phyloP scores from a whole-genome alignment of 2,797 vertebrate genomes.

The Tiaroga cobitis region DNA sequence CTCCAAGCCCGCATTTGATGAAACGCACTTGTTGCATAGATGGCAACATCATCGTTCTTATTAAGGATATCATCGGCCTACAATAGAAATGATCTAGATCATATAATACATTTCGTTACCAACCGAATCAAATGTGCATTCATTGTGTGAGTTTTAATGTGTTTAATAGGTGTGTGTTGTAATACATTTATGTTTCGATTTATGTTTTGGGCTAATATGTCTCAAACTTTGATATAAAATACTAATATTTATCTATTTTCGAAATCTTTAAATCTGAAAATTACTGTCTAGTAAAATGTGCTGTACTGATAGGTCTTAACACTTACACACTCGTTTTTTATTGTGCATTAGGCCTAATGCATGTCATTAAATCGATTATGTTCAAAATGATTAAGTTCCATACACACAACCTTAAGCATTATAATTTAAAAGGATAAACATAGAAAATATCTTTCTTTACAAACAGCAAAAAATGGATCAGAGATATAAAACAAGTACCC shows the following conservation, averaged over 20 bases:
- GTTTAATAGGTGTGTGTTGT: background rate
- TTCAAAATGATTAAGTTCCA: background rate
- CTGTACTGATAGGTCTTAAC: background rate
- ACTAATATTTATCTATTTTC: background rate
- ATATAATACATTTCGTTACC: background rate
- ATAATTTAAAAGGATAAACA: background rate
- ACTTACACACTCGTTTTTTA: background rate
- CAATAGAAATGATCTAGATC: background rate
- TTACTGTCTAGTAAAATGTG: background rate
- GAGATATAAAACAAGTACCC: background rate
- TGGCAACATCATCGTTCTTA: background rate
- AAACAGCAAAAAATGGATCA: too few species aligned
- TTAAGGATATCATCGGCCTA: background rate
- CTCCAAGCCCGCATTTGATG: background rate
- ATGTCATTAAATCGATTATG: too few species aligned
- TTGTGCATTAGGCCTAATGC: background rate
- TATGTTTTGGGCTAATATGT: background rate
- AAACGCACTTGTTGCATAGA: constrained; percentile 18
- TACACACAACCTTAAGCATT: background rate
- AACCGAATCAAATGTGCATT: background rate
- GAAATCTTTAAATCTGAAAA: background rate
- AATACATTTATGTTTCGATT: background rate
- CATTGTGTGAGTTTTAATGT: background rate
- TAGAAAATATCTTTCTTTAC: too few species aligned
- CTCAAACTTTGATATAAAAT: background rate